Conservation (phyloP, 2,113 vertebrate species). For the Malurus cyaneus region DNA sequence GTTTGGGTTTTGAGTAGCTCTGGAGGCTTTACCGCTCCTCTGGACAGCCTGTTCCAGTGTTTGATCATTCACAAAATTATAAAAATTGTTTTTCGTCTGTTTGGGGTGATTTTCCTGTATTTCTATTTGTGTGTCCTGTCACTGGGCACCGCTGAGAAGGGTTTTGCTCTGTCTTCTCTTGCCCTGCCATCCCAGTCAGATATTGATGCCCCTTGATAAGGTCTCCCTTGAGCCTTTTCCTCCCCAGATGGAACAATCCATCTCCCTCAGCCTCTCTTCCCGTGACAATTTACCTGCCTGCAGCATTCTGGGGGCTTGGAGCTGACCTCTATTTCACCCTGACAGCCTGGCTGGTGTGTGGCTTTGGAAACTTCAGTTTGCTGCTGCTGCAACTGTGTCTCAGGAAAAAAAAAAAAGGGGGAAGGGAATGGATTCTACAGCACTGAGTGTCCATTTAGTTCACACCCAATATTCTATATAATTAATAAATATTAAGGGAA, state of each 20-base stretch:
- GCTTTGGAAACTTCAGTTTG: not conserved
- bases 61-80: not conserved
- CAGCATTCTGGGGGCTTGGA: not conserved
- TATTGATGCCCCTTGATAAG: not conserved
- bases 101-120: not conserved
- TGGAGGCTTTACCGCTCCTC: not conserved
- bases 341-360: not conserved
- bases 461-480: not conserved
- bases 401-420: not conserved
- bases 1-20: not conserved
- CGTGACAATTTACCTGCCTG: not conserved
- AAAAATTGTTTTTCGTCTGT: not conserved
- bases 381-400: not conserved
- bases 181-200: not conserved
- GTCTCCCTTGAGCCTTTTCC: not conserved
- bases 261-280: not conserved
- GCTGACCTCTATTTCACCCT: not conserved
- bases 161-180: not conserved
- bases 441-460: not conserved
- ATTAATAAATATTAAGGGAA: not conserved
- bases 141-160: not conserved
- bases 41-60: not conserved
- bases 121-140: not conserved
- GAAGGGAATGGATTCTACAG: not conserved
- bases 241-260: not conserved